Conservation (phyloP, 2,888 invertebrate genomes). For the Rhagonycha fulva region DNA sequence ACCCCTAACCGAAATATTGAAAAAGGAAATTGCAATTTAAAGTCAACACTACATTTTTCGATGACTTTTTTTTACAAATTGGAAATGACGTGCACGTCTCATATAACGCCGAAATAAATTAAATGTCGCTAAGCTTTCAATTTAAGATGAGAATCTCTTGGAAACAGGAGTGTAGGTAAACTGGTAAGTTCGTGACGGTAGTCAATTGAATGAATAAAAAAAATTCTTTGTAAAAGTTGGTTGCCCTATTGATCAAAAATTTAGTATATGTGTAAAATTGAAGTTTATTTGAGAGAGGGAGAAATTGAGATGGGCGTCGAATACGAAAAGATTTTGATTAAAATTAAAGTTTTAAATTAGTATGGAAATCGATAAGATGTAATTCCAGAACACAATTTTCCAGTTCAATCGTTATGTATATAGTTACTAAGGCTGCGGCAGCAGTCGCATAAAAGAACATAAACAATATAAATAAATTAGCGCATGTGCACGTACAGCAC, state of each 20-base stretch:
- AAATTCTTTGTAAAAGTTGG: background rate
- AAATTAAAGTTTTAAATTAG: background rate
- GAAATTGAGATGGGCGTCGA: background rate
- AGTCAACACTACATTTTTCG: no score
- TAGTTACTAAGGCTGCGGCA: conserved; percentile 15
- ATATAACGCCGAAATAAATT: no score
- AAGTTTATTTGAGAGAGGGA: background rate
- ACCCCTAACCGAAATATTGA: no score
- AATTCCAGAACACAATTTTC: conserved; percentile 16
- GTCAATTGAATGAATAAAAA: background rate
- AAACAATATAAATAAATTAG: conserved; percentile 30
- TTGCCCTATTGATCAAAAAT: background rate
- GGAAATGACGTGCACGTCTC: no score
- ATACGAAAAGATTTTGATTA: background rate
- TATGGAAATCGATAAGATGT: conserved; percentile 5
- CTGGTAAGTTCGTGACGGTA: background rate
- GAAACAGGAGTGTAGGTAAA: background rate
- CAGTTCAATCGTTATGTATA: conserved; percentile 14
- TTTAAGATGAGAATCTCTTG: background rate
- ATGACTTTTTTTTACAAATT: no score
- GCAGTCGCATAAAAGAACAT: conserved; percentile 22
- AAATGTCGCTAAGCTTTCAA: background rate
- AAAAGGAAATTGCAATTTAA: no score
- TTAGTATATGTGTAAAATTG: background rate
- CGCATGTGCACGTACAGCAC: conserved; percentile 24